Evolutionary conservation across 2,888 invertebrate genomes (phyloP), one percentile per base, ranked within the genome.

Genomic region (Merodon equestris): DNA sequence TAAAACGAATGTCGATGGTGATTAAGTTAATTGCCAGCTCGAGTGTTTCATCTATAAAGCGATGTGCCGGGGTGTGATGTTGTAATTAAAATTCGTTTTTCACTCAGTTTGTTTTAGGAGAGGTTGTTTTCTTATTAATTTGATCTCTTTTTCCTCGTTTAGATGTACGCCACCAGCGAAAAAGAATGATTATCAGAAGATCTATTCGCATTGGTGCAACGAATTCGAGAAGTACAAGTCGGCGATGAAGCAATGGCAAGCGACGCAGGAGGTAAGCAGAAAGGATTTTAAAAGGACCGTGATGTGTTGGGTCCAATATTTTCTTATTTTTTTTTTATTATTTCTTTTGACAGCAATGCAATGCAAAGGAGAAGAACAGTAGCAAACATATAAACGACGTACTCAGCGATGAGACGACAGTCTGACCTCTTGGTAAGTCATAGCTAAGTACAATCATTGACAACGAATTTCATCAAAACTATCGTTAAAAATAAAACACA

Each of bases 151-250:
- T 79, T 57, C 47, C 71, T 77, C 54, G 67, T 81, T 58, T 82
- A 92, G 92, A 89, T 97, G 97, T 89, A 94, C 96, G 38, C 95
- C 96, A 51, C 96, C 97, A 1, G 94, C 95, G 81, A 96, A 96
- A 88, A 94, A 95, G 85, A 95, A 96, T 87, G 96, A 96, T 89
- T 97, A 96, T 87, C 96, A 96, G 90, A 95, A 96, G 90, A 96
- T 97, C 83, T 98, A 98, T 89, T 96, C 97, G 18, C 97, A 98
- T 89, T 98, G 98, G 98, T 98, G 98, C 90, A 96, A 97, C 89
- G 97, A 98, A 90, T 98, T 98, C 88, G 97, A 98, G 89, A 96
- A 96, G 89, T 98, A 98, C 90, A 98, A 98, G 91, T 93, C 94
- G 81, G 97, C 97, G 57, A 97, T 97, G 96, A 96, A 97, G 88